Conservation (phyloP, 2,113 vertebrate species). For the Cyprinus carpio region DNA sequence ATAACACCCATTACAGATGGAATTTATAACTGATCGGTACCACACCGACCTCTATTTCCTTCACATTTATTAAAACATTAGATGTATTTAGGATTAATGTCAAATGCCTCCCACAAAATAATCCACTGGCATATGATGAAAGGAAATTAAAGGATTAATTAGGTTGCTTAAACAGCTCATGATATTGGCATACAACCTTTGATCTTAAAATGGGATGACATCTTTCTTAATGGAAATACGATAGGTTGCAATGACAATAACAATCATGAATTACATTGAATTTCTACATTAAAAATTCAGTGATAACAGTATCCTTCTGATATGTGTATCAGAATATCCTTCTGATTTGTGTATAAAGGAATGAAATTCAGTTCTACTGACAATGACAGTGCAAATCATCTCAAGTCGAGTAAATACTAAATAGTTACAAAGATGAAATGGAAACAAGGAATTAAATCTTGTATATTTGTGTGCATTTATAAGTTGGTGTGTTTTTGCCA, state of each 20-base stretch:
- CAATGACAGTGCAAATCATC: neutral
- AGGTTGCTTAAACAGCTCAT: neutral
- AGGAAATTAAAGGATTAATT: constrained; percentile 21
- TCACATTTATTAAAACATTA: neutral
- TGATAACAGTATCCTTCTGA: no score
- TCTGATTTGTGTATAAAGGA: neutral
- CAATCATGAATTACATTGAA: no score
- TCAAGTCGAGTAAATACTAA: neutral
- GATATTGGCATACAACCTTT: neutral
- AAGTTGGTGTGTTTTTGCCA: constrained; percentile 62
- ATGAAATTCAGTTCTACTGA: neutral
- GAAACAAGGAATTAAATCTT: no score
- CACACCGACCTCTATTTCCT: neutral
- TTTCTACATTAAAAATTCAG: no score
- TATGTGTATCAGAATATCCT: no score
- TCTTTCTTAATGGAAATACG: neutral
- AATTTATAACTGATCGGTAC: neutral
- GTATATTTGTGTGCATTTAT: constrained; percentile 51
- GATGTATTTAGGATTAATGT: neutral
- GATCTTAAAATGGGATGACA: neutral
- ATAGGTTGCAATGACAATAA: neutral
- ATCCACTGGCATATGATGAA: neutral
- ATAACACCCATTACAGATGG: no score
- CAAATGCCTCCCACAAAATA: constrained; percentile 1
- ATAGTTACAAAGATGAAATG: no score